These are phyloP conservation scores for Perca flavescens DNA, from an alignment of 2,113 vertebrate species.

Conservation along the genomic window DNA sequence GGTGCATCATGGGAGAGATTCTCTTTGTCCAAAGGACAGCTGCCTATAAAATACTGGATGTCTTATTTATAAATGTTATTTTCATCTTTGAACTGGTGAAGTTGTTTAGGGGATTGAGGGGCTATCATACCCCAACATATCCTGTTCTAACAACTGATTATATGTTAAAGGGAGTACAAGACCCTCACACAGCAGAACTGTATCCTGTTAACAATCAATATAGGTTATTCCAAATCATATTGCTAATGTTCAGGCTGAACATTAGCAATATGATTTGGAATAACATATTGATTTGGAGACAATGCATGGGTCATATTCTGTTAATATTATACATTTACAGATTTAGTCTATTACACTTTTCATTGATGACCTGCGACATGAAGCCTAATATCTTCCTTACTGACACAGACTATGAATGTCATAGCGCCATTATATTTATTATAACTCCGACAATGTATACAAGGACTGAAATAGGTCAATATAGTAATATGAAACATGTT, in stretches of 20 bases:
- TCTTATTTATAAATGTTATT: slow-evolving; percentile 4
- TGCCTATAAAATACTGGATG: background rate
- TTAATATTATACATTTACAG: background rate
- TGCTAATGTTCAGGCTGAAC: background rate
- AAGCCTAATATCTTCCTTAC: background rate
- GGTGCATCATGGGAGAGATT: slow-evolving; percentile 4
- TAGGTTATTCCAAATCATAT: too few species aligned
- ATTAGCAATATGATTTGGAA: background rate
- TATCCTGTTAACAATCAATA: background rate
- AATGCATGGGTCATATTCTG: background rate
- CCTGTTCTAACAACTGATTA: background rate
- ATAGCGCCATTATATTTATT: background rate
- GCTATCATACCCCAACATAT: background rate
- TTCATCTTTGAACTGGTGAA: background rate
- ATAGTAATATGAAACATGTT: too few species aligned
- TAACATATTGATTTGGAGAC: background rate
- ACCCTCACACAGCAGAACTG: background rate
- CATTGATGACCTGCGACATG: background rate
- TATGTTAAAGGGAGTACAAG: background rate
- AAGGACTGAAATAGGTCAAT: background rate
- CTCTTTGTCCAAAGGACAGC: background rate
- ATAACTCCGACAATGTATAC: background rate
- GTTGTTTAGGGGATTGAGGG: background rate
- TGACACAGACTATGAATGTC: background rate
- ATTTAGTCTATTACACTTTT: background rate